Base-by-base conservation (phyloP, 2,888 invertebrate species). In the Drosophila robusta region DNA sequence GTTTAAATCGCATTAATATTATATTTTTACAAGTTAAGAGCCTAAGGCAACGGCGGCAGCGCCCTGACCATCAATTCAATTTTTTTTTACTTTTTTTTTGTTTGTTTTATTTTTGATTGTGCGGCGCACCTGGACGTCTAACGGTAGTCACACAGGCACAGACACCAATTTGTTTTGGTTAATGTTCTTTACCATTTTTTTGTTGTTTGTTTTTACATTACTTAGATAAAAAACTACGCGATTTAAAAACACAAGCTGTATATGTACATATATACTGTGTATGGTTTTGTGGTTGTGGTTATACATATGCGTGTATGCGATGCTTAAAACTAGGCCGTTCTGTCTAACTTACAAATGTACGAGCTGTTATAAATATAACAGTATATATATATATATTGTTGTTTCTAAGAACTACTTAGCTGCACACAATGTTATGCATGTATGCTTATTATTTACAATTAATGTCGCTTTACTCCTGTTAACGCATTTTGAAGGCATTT, bases 401-500 rank as follows among this genome's bases (percentile, higher is more conserved):
- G 9, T 29, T 39, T 47, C 24, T 62, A 42, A 50, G 54, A 64
- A 41, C 50, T 47, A 70, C 52, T 66, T 67, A 67, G 45, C 41
- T 71, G 50, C 57, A 54, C 68, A 54, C 65, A 62, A 52, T 47
- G 51, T 36, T 51, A 60, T 52, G 52, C 67, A 60, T 58, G 57
- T 47, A 63, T 57, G 44, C 26, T 49, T 85, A 81, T 85, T 75
- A 81, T 81, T 75, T 82, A 81, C 85, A 81, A 38, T 51, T 81
- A 74, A 74, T 67, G 76, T 81, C 80, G 64, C 66, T 81, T 63
- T 78, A 70, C 39, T 66, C 60, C 47, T 73, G 67, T 77, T 79
- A 63, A 81, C 76, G 82, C 80, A 77, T 71, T 70, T 82, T 60
- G 60, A 81, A 81, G 81, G 81, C 81, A 85, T 84, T 84, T 67